These are phyloP conservation scores for Sciurus niger DNA, from an alignment of 2,113 vertebrate species.

Conservation along the genomic window DNA sequence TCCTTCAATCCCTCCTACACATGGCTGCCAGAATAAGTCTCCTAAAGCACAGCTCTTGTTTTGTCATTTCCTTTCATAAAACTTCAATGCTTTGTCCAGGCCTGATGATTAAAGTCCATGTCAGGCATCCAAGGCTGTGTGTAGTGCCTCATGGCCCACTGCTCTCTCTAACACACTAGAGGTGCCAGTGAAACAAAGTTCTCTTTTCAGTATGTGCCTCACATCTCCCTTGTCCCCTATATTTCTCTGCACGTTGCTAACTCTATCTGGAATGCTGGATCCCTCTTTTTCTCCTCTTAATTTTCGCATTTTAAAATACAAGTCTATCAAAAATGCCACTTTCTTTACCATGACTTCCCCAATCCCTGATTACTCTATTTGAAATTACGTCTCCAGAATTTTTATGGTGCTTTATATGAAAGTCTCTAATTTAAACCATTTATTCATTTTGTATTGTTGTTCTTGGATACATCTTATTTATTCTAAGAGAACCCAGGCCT, in stretches of 20 bases:
- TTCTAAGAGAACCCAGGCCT: not conserved
- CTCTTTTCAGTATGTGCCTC: too few relatives aligned
- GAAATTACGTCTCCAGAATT: not conserved
- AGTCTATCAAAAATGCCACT: not conserved
- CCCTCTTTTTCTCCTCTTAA: accelerated
- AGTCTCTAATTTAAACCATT: not conserved
- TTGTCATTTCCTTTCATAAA: not conserved
- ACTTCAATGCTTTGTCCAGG: not conserved
- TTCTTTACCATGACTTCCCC: not conserved
- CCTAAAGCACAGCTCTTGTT: not conserved
- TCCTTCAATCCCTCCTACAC: not conserved
- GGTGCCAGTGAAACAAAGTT: not conserved
- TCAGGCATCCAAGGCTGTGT: not conserved
- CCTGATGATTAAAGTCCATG: not conserved
- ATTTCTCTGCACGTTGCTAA: not conserved
- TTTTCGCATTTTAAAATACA: not conserved
- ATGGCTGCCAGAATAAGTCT: not conserved
- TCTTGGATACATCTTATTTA: not conserved
- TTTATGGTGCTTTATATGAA: not conserved
- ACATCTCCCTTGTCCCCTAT: not conserved
- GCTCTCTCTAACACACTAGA: not conserved
- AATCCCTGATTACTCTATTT: not conserved
- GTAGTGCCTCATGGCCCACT: not conserved
- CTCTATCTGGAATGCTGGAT: not conserved
- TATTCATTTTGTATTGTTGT: not conserved